Evolutionary conservation across 37 sponge, comb jelly and placozoan species (phyloP), one percentile per base, ranked within the genome.

Genomic region (Halichondria panicea): DNA sequence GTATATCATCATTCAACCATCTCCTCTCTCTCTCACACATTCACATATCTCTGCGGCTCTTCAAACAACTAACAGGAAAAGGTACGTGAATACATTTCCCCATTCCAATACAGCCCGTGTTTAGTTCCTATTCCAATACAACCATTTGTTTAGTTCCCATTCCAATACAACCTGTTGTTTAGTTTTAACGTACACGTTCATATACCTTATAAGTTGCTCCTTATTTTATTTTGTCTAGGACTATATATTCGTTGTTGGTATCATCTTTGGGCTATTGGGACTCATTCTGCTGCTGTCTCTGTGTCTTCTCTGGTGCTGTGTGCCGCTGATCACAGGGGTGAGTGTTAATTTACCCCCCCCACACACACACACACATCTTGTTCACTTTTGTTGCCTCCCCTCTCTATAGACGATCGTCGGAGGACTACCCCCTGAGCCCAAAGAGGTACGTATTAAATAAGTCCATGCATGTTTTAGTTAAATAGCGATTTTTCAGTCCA

Each of bases 291-390:
- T 84, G 21, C 36, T 77, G 5, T 13, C 36, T 8, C 57, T 40
- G 31, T 82, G 82, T 28, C 75, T 80, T 2, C 75, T 89, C 46
- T 89, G 89, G 89, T 67, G 81, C 62, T 79, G 67, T 54, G 59
- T 78, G 42, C 89, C 89, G 7, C 63, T 70, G 46, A 78, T 82
- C 36, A 79, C 80, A 24, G 78, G 89, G 15, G 89, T 89, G 33
- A 63, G 76, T 63, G 1, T 11, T 36, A 64, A 21, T 21, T 36
- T 36, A 15, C 40, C n/a, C n/a, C n/a, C n/a, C 61, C 28, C 22
- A 8, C 27, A 25, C 25, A 8, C 61, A 8, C 61, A 59, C 61
- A 13, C 28, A 59, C 25, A 25, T 59, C 61, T 59, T 8, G 25
- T 8, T 59, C 8, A 2, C 72, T 39, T 30, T 76, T 28, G 3